These are phyloP conservation scores for Phrynocephalus vlangalii DNA, from an alignment of 2,797 vertebrate genomes.

Conservation along the genomic window DNA sequence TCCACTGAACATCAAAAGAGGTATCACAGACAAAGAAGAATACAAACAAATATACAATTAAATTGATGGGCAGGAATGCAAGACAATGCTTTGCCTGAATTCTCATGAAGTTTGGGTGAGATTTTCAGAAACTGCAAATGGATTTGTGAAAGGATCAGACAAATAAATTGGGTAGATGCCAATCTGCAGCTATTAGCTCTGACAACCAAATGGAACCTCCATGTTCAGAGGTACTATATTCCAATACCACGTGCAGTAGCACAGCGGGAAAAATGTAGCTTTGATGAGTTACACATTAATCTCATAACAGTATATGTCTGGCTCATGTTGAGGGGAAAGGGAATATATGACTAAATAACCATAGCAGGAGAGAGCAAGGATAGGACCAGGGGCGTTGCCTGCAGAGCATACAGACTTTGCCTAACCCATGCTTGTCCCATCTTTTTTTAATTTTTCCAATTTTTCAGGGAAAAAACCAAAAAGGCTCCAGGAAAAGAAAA, in stretches of 20 bases:
- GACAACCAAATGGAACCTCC: neutral
- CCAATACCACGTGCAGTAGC: neutral
- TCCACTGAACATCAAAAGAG: neutral
- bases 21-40: slow-evolving; percentile 75
- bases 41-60: slow-evolving; percentile 80
- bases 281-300: neutral
- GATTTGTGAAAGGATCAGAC: neutral
- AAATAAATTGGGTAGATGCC: neutral
- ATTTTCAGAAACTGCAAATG: neutral
- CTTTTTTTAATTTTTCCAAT: no score
- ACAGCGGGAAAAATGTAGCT: neutral
- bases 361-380: neutral
- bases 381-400: neutral
- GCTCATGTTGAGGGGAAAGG: neutral
- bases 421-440: neutral
- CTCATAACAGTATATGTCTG: neutral
- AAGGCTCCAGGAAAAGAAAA: no score
- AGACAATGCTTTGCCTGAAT: neutral
- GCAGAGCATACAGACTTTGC: neutral
- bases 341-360: neutral
- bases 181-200: neutral
- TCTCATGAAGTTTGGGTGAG: no score
- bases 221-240: neutral
- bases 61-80: neutral
- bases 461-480: no score